Conservation (phyloP, 2,888 invertebrate genomes). For the Liposcelis brunnea region DNA sequence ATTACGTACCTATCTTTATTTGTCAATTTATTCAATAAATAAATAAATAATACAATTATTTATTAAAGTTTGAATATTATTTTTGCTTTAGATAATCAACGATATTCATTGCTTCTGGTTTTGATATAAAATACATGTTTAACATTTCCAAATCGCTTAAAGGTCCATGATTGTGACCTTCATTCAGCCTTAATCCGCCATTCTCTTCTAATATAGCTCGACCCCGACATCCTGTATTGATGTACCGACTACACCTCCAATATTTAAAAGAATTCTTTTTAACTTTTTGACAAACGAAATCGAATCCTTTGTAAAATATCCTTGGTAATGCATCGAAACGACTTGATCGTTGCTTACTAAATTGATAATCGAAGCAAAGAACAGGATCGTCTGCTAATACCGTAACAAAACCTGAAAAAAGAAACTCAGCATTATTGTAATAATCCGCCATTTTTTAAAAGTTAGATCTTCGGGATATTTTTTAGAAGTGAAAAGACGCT, state of each 20-base stretch:
- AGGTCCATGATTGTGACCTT: slow-evolving; percentile 3
- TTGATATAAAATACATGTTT: background rate
- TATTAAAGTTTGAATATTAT: too few relatives aligned
- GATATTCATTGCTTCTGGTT: background rate
- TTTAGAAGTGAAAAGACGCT: too few relatives aligned
- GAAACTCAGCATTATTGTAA: too few relatives aligned
- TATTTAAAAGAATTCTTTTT: slow-evolving; percentile 2
- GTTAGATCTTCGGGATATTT: too few relatives aligned
- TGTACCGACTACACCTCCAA: slow-evolving; percentile 5
- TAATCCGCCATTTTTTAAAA: too few relatives aligned
- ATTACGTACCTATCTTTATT: too few relatives aligned
- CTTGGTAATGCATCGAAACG: background rate
- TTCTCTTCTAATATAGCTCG: background rate
- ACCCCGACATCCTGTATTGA: background rate
- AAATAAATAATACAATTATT: too few relatives aligned
- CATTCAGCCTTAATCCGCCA: slow-evolving; percentile 2
- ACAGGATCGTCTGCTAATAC: background rate
- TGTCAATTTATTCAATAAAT: too few relatives aligned
- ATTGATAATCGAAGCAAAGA: background rate
- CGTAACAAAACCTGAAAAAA: background rate
- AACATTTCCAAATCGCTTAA: background rate
- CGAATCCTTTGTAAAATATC: slow-evolving; percentile 3
- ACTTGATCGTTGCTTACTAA: background rate
- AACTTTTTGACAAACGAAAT: slow-evolving; percentile 7
- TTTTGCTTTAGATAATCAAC: background rate